Base-by-base conservation (phyloP, 2,888 invertebrate genomes). In the Drosophila pseudotakahashii region DNA sequence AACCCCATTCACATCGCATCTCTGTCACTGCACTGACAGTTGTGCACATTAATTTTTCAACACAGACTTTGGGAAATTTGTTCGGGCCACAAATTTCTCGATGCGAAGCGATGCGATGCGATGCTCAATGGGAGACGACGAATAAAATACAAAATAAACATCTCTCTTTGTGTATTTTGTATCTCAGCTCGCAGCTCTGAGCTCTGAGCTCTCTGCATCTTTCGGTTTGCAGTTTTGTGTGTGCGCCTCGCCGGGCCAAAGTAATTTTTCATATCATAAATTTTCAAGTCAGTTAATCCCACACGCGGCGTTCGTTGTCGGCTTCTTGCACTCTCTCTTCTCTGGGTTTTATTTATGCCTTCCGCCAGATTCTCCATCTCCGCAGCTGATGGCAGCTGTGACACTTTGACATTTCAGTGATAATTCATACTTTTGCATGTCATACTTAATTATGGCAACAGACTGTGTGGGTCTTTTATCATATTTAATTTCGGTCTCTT, bases 341-440 rank as follows among this genome's bases (percentile, higher is more conserved):
- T 41, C 16, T 34, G 26, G 26, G 26, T 16, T 37, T 75, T 73
- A 81, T 82, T 74, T 81, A 81, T 81, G 79, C 64, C 55, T 67
- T 57, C 66, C 67, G 69, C 67, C 74, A 59, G 74, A 78, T 82
- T 79, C 82, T 72, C 70, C 69, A 78, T 71, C 81, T 73, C 39
- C 11, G 41, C 54, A 26, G 26, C 63, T 63, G 70, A 71, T 80
- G 85, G 80, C 83, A 78, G 82, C 81, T 83, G 83, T 86, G 85
- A 88, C 80, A 87, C 86, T 89, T 89, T 90, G 90, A 90, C 90
- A 90, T 87, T 79, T 89, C 85, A 87, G 90, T 89, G 90, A 90
- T 90, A 90, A 90, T 90, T 90, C 90, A 90, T 90, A 90, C 90
- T 90, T 89, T 89, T 89, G 89, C 89, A 84, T 90, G 90, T 90